These are phyloP conservation scores for Drosophila neutralis DNA, from an alignment of 2,888 invertebrate species.

Conservation along the genomic window DNA sequence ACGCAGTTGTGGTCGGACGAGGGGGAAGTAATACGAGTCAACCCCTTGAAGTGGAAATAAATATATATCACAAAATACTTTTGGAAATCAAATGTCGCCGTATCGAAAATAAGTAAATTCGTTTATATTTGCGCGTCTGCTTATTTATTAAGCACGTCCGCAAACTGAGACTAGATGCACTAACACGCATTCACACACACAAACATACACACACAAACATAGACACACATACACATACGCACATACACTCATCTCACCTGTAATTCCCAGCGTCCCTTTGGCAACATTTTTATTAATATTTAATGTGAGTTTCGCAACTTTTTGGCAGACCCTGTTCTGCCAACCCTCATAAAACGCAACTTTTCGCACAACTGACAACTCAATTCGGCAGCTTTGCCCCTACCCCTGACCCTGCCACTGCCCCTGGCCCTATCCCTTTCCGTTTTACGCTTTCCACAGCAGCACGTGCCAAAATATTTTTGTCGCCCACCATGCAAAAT, in stretches of 20 bases:
- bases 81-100: constrained; percentile 52
- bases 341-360: constrained; percentile 77
- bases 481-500: constrained; percentile 67
- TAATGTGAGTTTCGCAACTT: constrained; percentile 76
- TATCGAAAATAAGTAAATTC: constrained; percentile 17
- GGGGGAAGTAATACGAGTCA: background rate
- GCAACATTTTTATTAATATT: constrained; percentile 80
- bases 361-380: constrained; percentile 81
- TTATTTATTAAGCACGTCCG: constrained; percentile 71
- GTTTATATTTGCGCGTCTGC: constrained; percentile 33
- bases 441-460: constrained; percentile 15
- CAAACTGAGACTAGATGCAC: constrained; percentile 34
- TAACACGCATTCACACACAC: constrained; percentile 21
- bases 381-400: constrained; percentile 68
- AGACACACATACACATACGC: constrained; percentile 23
- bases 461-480: constrained; percentile 78
- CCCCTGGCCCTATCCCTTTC: background rate
- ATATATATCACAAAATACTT: constrained; percentile 22
- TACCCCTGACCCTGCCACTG: background rate
- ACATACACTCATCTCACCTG: constrained; percentile 55
- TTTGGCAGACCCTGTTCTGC: constrained; percentile 45
- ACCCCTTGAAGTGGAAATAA: constrained; percentile 45
- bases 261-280: constrained; percentile 59
- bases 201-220: constrained; percentile 18
- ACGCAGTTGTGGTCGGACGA: background rate